Evolutionary conservation across 2,888 invertebrate species (phyloP).

Genomic region (Invenusta paracnida): DNA sequence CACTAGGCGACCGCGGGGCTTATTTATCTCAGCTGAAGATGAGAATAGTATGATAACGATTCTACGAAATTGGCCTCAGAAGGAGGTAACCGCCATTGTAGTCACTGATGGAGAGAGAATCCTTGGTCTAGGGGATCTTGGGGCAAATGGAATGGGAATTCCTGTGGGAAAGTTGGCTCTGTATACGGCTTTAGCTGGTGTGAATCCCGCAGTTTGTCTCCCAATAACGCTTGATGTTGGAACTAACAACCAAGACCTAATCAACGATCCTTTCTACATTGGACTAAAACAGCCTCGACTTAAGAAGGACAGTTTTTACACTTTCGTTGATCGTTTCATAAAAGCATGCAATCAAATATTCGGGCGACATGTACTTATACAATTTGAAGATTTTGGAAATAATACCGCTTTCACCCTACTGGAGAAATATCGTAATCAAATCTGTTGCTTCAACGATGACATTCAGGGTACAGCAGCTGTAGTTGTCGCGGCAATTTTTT

Average conservation of each 20-base stretch:
- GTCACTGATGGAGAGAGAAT: constrained; percentile 98
- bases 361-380: too few species aligned
- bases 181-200: constrained; percentile 92
- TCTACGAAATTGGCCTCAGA: constrained; percentile 79
- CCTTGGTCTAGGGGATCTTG: constrained; percentile 90
- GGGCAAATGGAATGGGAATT: constrained; percentile 97
- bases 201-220: constrained; percentile 87
- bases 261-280: too few species aligned
- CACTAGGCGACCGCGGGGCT: constrained; percentile 75
- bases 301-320: too few species aligned
- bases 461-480: too few species aligned
- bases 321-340: too few species aligned
- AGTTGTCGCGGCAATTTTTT: too few species aligned
- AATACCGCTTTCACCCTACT: too few species aligned
- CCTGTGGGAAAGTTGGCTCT: constrained; percentile 92
- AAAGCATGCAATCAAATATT: too few species aligned
- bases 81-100: constrained; percentile 66
- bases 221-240: constrained; percentile 91
- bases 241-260: constrained; percentile 70
- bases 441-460: too few species aligned
- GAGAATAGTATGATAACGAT: constrained; percentile 86
- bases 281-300: too few species aligned
- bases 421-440: too few species aligned
- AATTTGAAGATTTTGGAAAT: too few species aligned
- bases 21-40: constrained; percentile 15